These are phyloP conservation scores for Trichopoda pennipes DNA, from an alignment of 2,888 invertebrate species.

Conservation along the genomic window DNA sequence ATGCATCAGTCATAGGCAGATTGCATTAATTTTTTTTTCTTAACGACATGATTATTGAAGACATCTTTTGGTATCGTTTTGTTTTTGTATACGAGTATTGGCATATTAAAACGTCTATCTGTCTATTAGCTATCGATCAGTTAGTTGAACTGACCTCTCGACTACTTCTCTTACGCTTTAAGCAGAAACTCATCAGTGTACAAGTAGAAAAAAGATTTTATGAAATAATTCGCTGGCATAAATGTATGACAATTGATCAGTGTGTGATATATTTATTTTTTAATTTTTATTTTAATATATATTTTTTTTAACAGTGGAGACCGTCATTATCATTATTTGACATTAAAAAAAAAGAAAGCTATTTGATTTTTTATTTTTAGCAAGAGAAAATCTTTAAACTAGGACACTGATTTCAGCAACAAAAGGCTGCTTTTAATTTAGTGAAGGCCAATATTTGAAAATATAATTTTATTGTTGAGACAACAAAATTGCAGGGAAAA, in stretches of 20 bases:
- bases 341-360: constrained; percentile 53
- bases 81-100: constrained; percentile 19
- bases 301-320: not conserved
- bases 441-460: no score
- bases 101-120: not conserved
- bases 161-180: constrained; percentile 81
- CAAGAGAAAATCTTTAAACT: constrained; percentile 23
- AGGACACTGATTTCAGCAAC: constrained; percentile 8
- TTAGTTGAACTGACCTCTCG: constrained; percentile 53
- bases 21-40: constrained; percentile 35
- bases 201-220: not conserved
- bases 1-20: constrained; percentile 31
- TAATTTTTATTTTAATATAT: no score
- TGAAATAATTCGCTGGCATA: constrained; percentile 43
- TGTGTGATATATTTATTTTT: no score
- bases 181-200: constrained; percentile 77
- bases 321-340: constrained; percentile 34
- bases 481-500: no score
- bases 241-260: constrained; percentile 38
- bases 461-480: no score
- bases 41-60: constrained; percentile 41
- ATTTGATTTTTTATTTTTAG: not conserved
- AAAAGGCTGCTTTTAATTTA: not conserved
- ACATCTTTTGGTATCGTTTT: constrained; percentile 39
- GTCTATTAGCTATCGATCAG: constrained; percentile 36